Evolutionary conservation across 2,888 invertebrate species (phyloP).

Genomic region (Lordiphosa fenestrarum): DNA sequence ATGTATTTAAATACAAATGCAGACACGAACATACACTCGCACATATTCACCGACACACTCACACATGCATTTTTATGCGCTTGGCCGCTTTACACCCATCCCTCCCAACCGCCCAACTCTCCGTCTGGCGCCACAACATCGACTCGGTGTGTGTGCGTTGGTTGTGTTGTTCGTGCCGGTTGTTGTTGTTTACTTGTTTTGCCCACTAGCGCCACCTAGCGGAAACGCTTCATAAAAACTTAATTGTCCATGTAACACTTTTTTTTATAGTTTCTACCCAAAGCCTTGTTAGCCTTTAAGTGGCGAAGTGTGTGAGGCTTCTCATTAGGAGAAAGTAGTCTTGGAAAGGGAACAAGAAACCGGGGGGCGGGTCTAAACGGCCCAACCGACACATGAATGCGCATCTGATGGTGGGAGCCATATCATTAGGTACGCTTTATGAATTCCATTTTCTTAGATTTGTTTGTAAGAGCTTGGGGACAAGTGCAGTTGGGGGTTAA

Average conservation of each 20-base stretch:
- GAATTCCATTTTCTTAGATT: no score
- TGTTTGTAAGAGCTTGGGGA: no score
- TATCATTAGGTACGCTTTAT: no score
- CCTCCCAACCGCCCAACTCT: constrained; percentile 1
- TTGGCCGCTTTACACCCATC: constrained; percentile 5
- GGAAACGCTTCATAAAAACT: constrained; percentile 77
- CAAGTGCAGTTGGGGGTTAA: no score
- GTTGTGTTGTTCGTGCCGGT: constrained; percentile 14
- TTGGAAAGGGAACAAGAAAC: no score
- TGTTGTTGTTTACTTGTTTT: constrained; percentile 52
- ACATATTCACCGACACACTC: constrained; percentile 3
- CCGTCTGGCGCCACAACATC: constrained; percentile 42
- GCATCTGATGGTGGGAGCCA: no score
- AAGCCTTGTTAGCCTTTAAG: constrained; percentile 42
- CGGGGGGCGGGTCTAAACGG: no score
- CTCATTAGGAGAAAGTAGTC: constrained; percentile 11
- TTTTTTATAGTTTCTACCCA: constrained; percentile 44
- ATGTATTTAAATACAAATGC: constrained; percentile 67
- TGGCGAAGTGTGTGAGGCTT: constrained; percentile 17
- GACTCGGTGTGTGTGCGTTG: constrained; percentile 21
- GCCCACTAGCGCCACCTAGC: constrained; percentile 68
- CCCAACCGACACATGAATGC: no score
- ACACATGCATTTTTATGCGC: constrained; percentile 40
- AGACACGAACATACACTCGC: constrained; percentile 33
- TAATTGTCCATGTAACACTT: constrained; percentile 76